Evolutionary conservation across 1,140 invertebrate genomes (phyloP), one percentile per base, ranked within the genome.

Genomic region (Zaprionus tsacasi): DNA sequence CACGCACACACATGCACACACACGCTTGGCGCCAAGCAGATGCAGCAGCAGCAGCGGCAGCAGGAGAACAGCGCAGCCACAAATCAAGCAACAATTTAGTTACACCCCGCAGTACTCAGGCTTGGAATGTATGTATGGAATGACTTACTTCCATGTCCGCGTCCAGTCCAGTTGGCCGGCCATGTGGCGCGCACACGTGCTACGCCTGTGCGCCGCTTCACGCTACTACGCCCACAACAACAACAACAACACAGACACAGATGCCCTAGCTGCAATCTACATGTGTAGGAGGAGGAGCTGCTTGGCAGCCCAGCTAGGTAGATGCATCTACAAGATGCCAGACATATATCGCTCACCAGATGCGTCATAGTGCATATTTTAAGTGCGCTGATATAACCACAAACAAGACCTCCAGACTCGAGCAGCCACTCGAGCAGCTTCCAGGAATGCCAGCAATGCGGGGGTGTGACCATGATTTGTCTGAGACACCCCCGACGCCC

Each of bases 321-420:
- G 54, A 38, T 65, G 43, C 35, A 59, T 52, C 35, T n/a, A 52
- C 27, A 50, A 3, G 25, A 40, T 50, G 17, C 40, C 57, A 65
- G 40, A 8, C 57, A 56, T 69, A 72, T 64, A 88, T 82, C 57
- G 64, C 70, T 81, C 77, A 75, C 17, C 75, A 50, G 72, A 88
- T 89, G 85, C 85, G 85, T 88, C 85, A 88, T 74, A 70, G 74
- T 89, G 83, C 74, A 88, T 88, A 88, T 88, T 88, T 88, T 76
- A 85, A 73, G 85, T 71, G 55, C 35, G 78, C 78, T 78, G 85
- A 88, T 89, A 79, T 89, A 89, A 88, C 75, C 70, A 76, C 58
- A 69, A 78, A 76, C 58, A 69, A 78, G 70, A 56, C 70, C 78
- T 48, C 70, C 68, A 76, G 63, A 75, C 21, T 21, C 82, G 65